A percentile compares a stretch with the other conserved stretches of the same genome.
These are phyloP conservation scores for Pheucticus melanocephalus DNA, from an alignment of 2,113 vertebrate species.

Conservation along the genomic window DNA sequence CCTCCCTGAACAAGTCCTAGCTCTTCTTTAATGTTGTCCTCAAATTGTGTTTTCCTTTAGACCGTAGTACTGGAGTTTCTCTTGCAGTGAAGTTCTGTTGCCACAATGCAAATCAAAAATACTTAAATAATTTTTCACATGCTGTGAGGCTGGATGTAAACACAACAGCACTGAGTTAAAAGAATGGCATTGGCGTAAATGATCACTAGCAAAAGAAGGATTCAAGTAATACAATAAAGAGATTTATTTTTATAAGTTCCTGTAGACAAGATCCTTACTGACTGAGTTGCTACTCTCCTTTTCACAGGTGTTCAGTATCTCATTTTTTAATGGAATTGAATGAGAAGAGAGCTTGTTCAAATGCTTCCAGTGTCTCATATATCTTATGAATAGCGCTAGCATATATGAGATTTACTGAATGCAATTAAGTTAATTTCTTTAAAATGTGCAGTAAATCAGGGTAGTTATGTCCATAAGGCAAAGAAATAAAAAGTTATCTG, in stretches of 20 bases:
- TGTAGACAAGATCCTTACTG: not conserved
- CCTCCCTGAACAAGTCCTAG: not conserved
- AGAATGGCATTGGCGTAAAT: not conserved
- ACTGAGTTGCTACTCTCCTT: not conserved
- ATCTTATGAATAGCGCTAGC: not conserved
- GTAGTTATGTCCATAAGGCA: not conserved
- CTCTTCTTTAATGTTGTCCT: not conserved
- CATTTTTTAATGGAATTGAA: not conserved
- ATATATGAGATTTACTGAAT: not conserved
- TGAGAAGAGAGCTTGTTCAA: not conserved
- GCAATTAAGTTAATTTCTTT: not conserved
- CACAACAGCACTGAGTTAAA: not conserved
- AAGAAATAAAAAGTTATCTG: not conserved
- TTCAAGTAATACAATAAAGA: not conserved
- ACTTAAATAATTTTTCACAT: not conserved
- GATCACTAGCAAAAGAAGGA: not conserved
- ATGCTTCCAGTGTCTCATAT: not conserved
- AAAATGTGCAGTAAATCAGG: not conserved
- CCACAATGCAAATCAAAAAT: not conserved
- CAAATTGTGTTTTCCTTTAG: not conserved
- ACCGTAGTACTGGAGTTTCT: not conserved
- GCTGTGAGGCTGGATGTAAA: not conserved
- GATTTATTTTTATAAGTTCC: not conserved
- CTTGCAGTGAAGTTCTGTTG: not conserved
- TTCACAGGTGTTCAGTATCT: rapidly evolving